phyloP scores from a whole-genome alignment of 30 jellyfish, hydroid and myxozoan species.

The Chrysaora quinquecirrha region DNA sequence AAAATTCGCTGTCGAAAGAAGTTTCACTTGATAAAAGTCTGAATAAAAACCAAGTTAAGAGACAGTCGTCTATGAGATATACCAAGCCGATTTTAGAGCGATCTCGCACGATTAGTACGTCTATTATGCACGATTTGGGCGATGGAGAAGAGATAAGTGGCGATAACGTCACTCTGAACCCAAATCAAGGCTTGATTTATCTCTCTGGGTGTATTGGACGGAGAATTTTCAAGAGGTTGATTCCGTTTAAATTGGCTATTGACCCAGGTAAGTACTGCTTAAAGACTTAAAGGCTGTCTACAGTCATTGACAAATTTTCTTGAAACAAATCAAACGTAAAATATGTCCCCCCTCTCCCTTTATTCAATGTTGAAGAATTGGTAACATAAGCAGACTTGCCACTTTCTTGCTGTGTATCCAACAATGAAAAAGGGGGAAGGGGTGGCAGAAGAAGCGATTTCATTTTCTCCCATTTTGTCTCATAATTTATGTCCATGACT shows the following conservation, averaged over 20 bases:
- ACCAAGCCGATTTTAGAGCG: constrained; percentile 86
- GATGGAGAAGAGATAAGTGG: constrained; percentile 88
- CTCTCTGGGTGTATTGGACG: constrained; percentile 85
- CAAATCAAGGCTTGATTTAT: constrained; percentile 88
- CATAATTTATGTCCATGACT: too few relatives aligned
- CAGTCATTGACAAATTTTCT: too few relatives aligned
- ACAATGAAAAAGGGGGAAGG: too few relatives aligned
- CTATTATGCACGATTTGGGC: constrained; percentile 87
- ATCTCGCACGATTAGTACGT: constrained; percentile 91
- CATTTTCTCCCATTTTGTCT: too few relatives aligned
- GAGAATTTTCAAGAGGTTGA: constrained; percentile 75
- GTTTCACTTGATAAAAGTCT: constrained; percentile 25
- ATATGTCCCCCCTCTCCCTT: too few relatives aligned
- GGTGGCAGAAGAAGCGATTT: too few relatives aligned
- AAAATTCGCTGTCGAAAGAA: constrained; percentile 11
- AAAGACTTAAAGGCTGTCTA: too few relatives aligned
- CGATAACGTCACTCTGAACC: constrained; percentile 76
- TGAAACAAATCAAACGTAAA: too few relatives aligned
- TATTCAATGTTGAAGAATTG: too few relatives aligned
- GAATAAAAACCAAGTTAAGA: constrained; percentile 34
- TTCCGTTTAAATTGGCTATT: constrained; percentile 87
- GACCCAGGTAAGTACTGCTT: constrained; percentile 52
- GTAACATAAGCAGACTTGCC: too few relatives aligned
- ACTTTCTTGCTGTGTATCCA: too few relatives aligned
- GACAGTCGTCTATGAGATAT: constrained; percentile 67